Evolutionary conservation across 2,888 invertebrate species (phyloP).

Genomic region (Psylliodes chrysocephalus): DNA sequence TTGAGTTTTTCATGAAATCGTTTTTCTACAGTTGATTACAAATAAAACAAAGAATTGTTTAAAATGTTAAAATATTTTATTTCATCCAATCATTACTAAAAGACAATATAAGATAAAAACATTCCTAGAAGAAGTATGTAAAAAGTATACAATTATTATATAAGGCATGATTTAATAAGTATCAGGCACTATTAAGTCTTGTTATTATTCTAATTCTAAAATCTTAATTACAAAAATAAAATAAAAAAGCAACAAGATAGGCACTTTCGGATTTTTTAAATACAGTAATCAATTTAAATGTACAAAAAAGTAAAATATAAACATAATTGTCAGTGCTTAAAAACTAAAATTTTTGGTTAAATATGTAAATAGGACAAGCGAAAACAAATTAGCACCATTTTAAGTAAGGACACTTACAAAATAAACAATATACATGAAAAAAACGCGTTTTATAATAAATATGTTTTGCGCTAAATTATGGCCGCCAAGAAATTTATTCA

Average conservation of each 20-base stretch:
- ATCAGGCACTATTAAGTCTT: conserved; percentile 44
- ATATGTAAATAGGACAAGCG: conserved; percentile 45
- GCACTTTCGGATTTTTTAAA: conserved; percentile 33
- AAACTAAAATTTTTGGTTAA: conserved; percentile 52
- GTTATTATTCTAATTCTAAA: conserved; percentile 34
- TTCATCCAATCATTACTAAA: conserved; percentile 26
- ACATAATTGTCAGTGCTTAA: conserved; percentile 51
- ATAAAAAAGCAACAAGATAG: conserved; percentile 25
- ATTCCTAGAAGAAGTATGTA: conserved; percentile 34
- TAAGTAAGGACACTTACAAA: conserved; percentile 53
- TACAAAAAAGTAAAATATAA: conserved; percentile 34
- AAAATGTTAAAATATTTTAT: conserved; percentile 36
- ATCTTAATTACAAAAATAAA: conserved; percentile 27
- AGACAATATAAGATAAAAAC: conserved; percentile 33
- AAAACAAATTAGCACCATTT: conserved; percentile 54
- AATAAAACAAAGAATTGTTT: too few relatives aligned
- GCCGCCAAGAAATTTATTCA: conserved; percentile 49
- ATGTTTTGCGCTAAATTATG: not conserved
- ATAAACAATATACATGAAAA: conserved; percentile 31
- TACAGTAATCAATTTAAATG: conserved; percentile 28
- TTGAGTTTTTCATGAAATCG: too few relatives aligned
- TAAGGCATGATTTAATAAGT: conserved; percentile 41
- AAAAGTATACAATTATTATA: conserved; percentile 36
- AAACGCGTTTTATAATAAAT: conserved; percentile 11
- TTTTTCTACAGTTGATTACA: too few relatives aligned